Evolutionary conservation across 2,888 invertebrate species (phyloP), one percentile per base, ranked within the genome.

Genomic region (Perizoma affinitatum): DNA sequence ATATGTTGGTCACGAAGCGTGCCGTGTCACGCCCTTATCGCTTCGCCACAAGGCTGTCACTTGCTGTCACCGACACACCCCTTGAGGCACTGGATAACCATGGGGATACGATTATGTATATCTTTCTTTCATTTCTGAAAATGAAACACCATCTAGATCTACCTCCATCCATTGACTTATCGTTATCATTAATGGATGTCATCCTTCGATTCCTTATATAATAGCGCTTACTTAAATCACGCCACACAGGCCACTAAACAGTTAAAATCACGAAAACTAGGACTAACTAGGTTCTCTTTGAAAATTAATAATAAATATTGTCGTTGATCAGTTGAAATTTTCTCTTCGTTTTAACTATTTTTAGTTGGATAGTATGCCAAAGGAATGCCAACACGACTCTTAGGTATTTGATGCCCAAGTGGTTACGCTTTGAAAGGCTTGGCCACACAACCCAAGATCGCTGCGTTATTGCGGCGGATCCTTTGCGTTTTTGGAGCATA

Each of bases 1-100:
- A 68, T 38, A 38, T 36, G 54, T 54, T 43, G 42, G 51, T 58
- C 52, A 65, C 63, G 55, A 57, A 75, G 81, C 82, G 79, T 86
- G 83, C 74, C 80, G 71, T 78, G 82, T 82, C 85, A 79, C 73
- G 72, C 80, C 81, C 82, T 85, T 84, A 83, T 82, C 84, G 80
- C 72, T 65, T 73, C 65, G 66, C 56, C 68, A 65, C 68, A 74
- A 76, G 80, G 75, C 82, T 84, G 83, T 82, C 85, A 80, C 79
- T 78, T 74, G 71, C 77, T 76, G 75, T 80, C 81, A 81, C 50
- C 80, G 63, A 62, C 64, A 69, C 78, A 72, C 75, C 74, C 69
- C 69, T 68, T 71, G 68, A 45, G 56, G 44, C 49, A 44, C 43
- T 42, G 43, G 34, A 40, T 38, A 35, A 43, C n/a, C 45, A 34